Evolutionary conservation across 2,113 vertebrate species (phyloP).

Genomic region (Mustela nigripes): DNA sequence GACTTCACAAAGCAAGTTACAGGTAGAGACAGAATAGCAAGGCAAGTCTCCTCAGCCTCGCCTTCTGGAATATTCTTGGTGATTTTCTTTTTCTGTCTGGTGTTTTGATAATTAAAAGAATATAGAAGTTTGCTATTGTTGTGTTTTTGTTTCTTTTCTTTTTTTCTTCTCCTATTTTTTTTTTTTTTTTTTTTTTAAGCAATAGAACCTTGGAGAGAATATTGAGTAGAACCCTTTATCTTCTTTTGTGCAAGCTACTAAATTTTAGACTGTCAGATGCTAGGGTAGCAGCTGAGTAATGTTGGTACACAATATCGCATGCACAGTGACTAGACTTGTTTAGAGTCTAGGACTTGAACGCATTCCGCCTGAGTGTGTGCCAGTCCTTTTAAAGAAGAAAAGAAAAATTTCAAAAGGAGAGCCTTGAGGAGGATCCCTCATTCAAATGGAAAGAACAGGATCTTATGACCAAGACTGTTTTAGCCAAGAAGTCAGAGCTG

Average conservation of each 20-base stretch:
- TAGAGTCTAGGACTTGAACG: slow-evolving; percentile 40
- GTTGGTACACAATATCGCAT: neutral
- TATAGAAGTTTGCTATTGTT: neutral
- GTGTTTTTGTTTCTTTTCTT: neutral
- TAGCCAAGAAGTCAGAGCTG: slow-evolving; percentile 7
- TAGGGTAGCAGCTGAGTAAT: neutral
- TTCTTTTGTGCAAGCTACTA: neutral
- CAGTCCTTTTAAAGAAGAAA: slow-evolving; percentile 61
- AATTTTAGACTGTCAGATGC: slow-evolving; percentile 6
- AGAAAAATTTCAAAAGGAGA: slow-evolving; percentile 21
- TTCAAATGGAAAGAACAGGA: slow-evolving; percentile 42
- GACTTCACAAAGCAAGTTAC: slow-evolving; percentile 28
- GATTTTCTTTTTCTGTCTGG: slow-evolving; percentile 27
- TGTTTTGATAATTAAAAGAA: slow-evolving; percentile 50
- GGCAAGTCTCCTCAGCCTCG: neutral
- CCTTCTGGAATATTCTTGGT: neutral
- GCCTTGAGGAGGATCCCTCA: neutral
- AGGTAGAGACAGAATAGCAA: neutral
- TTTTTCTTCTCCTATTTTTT: neutral
- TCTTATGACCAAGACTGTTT: slow-evolving; percentile 41
- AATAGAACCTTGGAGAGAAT: neutral
- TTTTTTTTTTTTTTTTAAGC: neutral
- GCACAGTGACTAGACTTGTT: neutral
- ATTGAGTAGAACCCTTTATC: neutral
- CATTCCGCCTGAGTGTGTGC: slow-evolving; percentile 30